Evolutionary conservation across 2,797 vertebrate genomes (phyloP).

Genomic region (Dromococcyx pavoninus): DNA sequence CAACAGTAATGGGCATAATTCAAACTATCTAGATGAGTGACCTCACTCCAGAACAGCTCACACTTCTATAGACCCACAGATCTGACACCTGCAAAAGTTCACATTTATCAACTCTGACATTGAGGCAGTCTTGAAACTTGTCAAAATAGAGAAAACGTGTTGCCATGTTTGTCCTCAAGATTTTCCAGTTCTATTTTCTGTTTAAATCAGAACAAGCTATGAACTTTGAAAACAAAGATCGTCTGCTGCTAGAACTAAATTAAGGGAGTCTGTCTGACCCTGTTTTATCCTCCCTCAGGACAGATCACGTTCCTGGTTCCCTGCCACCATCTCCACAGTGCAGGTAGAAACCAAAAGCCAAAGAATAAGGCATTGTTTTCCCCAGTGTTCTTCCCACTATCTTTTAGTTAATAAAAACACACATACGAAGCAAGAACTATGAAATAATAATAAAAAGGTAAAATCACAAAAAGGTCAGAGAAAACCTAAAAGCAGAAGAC

Average conservation of each 20-base stretch:
- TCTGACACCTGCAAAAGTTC: background rate
- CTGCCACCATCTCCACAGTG: background rate
- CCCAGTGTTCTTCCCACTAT: accelerated
- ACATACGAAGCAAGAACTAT: background rate
- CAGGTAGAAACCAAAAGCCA: background rate
- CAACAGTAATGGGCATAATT: background rate
- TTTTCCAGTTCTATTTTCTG: background rate
- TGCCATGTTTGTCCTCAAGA: background rate
- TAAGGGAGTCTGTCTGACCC: accelerated
- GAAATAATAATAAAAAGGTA: background rate
- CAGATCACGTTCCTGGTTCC: background rate
- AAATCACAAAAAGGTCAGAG: background rate
- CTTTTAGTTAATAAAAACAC: background rate
- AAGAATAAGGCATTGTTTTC: background rate
- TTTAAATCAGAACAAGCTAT: background rate
- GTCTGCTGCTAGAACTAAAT: background rate
- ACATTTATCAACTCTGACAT: background rate
- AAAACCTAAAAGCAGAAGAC: background rate
- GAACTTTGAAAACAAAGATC: background rate
- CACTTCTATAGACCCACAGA: background rate
- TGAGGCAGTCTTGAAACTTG: background rate
- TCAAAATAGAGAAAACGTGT: background rate
- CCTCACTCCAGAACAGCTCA: background rate
- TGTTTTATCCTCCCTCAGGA: background rate
- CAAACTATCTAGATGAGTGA: background rate